phyloP scores from a whole-genome alignment of 2,888 invertebrate species.

The Ectobius pallidus region DNA sequence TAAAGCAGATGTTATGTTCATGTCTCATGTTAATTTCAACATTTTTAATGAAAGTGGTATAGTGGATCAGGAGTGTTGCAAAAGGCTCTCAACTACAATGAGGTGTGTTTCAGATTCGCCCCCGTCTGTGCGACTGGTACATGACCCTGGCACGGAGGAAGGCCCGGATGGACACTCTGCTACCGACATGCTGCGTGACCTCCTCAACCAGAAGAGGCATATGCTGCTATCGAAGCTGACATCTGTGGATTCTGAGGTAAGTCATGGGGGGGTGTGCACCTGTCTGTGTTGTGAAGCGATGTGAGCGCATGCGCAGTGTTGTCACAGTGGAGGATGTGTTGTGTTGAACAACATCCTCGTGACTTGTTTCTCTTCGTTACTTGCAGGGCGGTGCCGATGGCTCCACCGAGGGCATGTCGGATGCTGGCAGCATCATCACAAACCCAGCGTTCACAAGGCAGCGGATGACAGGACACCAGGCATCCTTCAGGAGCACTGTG shows the following conservation, averaged over 20 bases:
- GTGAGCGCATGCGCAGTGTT: no score
- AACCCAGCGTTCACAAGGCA: slow-evolving; percentile 76
- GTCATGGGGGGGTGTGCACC: no score
- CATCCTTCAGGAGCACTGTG: slow-evolving; percentile 84
- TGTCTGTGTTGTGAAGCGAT: no score
- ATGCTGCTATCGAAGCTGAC: slow-evolving; percentile 84
- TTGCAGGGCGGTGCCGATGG: slow-evolving; percentile 41
- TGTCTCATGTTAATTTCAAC: no score
- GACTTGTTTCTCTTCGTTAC: slow-evolving; percentile 22
- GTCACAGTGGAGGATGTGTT: no score
- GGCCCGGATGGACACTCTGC: slow-evolving; percentile 71
- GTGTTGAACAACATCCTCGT: no score
- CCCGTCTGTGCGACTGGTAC: slow-evolving; percentile 35
- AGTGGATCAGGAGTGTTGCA: no score
- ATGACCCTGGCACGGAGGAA: slow-evolving; percentile 41
- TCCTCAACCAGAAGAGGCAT: slow-evolving; percentile 91
- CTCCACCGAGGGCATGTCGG: slow-evolving; percentile 54
- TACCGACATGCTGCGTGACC: slow-evolving; percentile 91
- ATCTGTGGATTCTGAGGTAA: slow-evolving; percentile 90
- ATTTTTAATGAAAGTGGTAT: no score
- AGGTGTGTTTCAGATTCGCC: slow-evolving; percentile 46
- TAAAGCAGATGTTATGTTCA: no score
- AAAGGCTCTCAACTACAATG: no score
- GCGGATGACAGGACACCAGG: slow-evolving; percentile 72
- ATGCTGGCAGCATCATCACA: slow-evolving; percentile 81